Evolutionary conservation across 2,888 invertebrate species (phyloP), one percentile per base, ranked within the genome.

Genomic region (Phanerotoma sp.): DNA sequence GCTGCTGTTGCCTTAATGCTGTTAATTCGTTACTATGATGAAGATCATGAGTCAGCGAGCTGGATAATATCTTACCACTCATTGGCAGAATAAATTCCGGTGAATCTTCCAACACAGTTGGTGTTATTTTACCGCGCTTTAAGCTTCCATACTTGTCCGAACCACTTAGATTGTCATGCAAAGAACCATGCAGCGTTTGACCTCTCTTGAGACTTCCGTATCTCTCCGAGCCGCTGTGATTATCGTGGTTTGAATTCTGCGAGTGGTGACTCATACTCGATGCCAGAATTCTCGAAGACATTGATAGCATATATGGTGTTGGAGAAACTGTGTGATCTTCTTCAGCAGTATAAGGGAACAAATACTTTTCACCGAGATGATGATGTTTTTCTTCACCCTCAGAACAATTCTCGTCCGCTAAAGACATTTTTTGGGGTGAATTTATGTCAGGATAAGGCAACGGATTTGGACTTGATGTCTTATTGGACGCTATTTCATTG

Each of bases 301-400:
- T 72, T 2, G 78, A 75, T 1, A 78, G 64, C 64, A 76, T 72
- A 63, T 75, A 77, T 3, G 77, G 76, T 4, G 76, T 74, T 5
- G 77, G 77, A 7, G 77, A 77, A 10, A 71, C 66, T 0, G 75
- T 73, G 48, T 74, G 73, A 49, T 76, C 77, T 49, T 75, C 77
- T 76, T 78, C 74, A 81, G 88, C 87, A 64, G 91, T 91, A 70
- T 91, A 92, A 0, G 92, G 92, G 68, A 91, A 92, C 58, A 88
- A 80, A 77, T 92, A 93, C 81, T 89, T 89, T 66, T 92, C 92
- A 54, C 84, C 85, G 10, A 84, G 73, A 62, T 84, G 86, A 67
- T 88, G 87, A 32, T 74, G 69, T 57, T 80, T 79, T 49, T 80
- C 79, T 21, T 72, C 72, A 5, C 66, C 64, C 32, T 75, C 77